Conservation (phyloP, 2,797 vertebrate species). For the Aplochiton taeniatus region DNA sequence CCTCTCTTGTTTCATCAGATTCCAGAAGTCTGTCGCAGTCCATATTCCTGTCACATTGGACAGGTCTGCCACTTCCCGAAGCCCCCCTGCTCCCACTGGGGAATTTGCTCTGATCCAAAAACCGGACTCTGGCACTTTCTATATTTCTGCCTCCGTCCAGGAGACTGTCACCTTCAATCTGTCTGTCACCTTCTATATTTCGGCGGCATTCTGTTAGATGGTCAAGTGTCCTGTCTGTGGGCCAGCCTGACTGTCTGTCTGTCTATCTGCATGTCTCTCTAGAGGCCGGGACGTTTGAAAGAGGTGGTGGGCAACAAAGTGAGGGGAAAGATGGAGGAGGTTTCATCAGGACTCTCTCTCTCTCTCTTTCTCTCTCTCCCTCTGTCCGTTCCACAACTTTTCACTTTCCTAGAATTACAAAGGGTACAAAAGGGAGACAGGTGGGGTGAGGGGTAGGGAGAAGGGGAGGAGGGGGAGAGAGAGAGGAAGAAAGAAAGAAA, state of each 20-base stretch:
- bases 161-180: conserved; percentile 51
- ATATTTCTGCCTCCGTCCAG: conserved; percentile 57
- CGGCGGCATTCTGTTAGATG: conserved; percentile 51
- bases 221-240: conserved; percentile 22
- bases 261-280: background rate
- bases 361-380: conserved; percentile 32
- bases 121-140: conserved; percentile 61
- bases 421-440: conserved; percentile 46
- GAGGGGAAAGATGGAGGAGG: conserved; percentile 41
- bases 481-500: conserved; percentile 24
- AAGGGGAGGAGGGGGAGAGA: conserved; percentile 28
- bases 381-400: conserved; percentile 13
- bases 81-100: conserved; percentile 38
- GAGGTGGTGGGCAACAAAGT: conserved; percentile 34
- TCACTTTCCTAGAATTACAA: conserved; percentile 42
- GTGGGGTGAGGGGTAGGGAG: conserved; percentile 47
- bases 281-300: conserved; percentile 30
- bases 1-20: conserved; percentile 16
- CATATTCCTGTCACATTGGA: conserved; percentile 65
- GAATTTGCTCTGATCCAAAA: conserved; percentile 43
- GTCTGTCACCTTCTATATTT: conserved; percentile 57
- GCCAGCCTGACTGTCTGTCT: background rate
- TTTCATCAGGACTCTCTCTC: conserved; percentile 51
- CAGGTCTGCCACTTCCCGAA: conserved; percentile 63
- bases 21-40: conserved; percentile 57